phyloP scores from a whole-genome alignment of 2,113 vertebrate species.

The Glaucidium brasilianum region DNA sequence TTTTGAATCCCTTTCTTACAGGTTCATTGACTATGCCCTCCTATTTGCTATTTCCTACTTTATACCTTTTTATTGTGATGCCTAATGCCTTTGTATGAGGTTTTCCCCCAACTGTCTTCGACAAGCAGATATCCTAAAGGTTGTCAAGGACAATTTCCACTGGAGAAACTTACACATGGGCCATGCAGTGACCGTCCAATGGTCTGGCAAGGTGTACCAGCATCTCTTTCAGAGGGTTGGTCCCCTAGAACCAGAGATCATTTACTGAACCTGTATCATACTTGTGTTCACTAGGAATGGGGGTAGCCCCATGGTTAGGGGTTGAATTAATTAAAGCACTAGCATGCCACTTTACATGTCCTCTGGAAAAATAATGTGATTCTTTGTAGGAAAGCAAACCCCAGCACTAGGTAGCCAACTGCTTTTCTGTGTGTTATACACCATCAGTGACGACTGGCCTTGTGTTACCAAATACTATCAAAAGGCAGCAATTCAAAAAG shows the following conservation, averaged over 20 bases:
- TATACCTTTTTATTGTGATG: neutral
- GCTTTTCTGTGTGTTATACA: neutral
- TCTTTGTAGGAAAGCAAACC: neutral
- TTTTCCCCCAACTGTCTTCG: neutral
- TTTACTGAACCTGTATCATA: neutral
- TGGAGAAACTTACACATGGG: neutral
- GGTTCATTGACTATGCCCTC: neutral
- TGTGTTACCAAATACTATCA: neutral
- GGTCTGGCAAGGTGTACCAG: neutral
- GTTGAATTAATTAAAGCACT: neutral
- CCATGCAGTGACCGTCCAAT: neutral
- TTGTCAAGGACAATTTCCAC: neutral
- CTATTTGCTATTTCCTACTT: neutral
- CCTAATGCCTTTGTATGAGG: neutral
- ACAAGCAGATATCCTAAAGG: neutral
- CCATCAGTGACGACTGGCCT: accelerated
- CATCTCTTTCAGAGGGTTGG: neutral
- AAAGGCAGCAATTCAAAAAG: neutral
- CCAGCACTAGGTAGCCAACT: neutral
- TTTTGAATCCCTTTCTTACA: neutral
- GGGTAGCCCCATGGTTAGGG: neutral
- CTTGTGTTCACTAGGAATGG: neutral
- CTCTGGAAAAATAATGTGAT: neutral
- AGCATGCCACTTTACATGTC: neutral
- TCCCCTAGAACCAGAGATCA: neutral